A percentile compares a stretch with the other conserved stretches of the same genome.
Evolutionary conservation across 2,797 vertebrate genomes (phyloP).

Genomic region (Otolemur crassicaudatus): DNA sequence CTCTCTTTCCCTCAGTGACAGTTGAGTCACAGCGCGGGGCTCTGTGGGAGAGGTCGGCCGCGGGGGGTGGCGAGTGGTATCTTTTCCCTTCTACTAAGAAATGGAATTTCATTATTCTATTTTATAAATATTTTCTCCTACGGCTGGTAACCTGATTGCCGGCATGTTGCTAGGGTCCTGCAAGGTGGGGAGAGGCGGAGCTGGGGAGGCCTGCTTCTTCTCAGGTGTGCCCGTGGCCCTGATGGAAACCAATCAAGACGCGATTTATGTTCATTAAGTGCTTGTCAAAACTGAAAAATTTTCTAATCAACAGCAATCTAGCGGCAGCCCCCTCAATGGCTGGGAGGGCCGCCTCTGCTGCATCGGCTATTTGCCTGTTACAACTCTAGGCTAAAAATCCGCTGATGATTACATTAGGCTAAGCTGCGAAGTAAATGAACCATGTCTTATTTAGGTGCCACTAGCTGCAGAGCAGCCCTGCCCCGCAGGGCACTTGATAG

Average conservation of each 20-base stretch:
- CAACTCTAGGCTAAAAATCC: conserved; percentile 91
- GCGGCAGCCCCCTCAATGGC: conserved; percentile 87
- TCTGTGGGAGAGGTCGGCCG: conserved; percentile 7
- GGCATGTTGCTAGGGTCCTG: not conserved
- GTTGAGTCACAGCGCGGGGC: not conserved
- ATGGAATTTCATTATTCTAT: conserved; percentile 62
- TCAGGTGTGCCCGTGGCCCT: conserved; percentile 89
- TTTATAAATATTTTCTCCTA: conserved; percentile 80
- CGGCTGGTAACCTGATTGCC: conserved; percentile 50
- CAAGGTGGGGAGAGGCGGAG: not conserved
- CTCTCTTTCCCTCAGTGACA: not conserved
- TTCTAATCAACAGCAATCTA: conserved; percentile 91
- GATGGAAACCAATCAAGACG: conserved; percentile 89
- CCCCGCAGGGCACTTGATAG: conserved; percentile 91
- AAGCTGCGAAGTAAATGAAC: conserved; percentile 93
- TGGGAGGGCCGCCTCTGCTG: conserved; percentile 87
- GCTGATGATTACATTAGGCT: conserved; percentile 93
- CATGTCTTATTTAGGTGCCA: conserved; percentile 93
- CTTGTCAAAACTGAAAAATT: conserved; percentile 94
- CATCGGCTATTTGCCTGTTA: conserved; percentile 88
- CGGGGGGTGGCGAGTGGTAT: not conserved
- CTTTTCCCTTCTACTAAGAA: conserved; percentile 50
- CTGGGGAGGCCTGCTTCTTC: conserved; percentile 69
- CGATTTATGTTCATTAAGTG: conserved; percentile 92
- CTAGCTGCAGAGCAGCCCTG: conserved; percentile 89